Base-by-base conservation (phyloP, 2,888 invertebrate species). In the Chymomyza fuscimana region DNA sequence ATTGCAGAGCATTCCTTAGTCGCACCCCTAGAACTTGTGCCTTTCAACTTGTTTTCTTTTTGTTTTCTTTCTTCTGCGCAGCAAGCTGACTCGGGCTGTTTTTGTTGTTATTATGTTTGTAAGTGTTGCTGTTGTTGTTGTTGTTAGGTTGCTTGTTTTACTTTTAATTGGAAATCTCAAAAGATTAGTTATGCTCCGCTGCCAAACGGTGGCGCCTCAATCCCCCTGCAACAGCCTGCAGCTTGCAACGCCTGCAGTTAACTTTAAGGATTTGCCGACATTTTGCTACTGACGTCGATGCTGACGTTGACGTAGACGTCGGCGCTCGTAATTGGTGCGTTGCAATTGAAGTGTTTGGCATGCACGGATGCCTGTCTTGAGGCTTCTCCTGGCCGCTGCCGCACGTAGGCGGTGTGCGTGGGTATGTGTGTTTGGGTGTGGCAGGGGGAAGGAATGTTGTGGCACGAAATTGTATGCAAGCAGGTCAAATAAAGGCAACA, bases 171-270 rank as follows among this genome's bases (percentile, higher is more conserved):
- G 85, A 86, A 88, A 86, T 88, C 85, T 86, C 85, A 86, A 85
- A 88, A 88, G 85, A 86, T 86, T 86, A 88, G 87, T 86, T 86
- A 86, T 88, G 85, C 85, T 82, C 80, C 88, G 85, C 79, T 87
- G 87, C 85, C 87, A 78, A 87, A 82, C 76, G 81, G 46, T 59
- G 52, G 12, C 9, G 50, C 63, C 67, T 36, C 58, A 52, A 61
- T 59, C 66, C 32, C 32, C 7, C 32, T 29, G 29, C 63, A 51
- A 32, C 51, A 1, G 63, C 63, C 60, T 50, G 67, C 65, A 62
- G 67, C 56, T 16, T 67, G 58, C 58, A 22, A 7, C 58, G 58
- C 25, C 58, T 58, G 58, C 10, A 15, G 16, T 10, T n/a, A 54
- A n/a, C 54, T 54, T 22, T 54, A 54, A 16, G 40, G 15, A 22